Evolutionary conservation across 2,888 invertebrate species (phyloP).

Genomic region (Thymelicus sylvestris): DNA sequence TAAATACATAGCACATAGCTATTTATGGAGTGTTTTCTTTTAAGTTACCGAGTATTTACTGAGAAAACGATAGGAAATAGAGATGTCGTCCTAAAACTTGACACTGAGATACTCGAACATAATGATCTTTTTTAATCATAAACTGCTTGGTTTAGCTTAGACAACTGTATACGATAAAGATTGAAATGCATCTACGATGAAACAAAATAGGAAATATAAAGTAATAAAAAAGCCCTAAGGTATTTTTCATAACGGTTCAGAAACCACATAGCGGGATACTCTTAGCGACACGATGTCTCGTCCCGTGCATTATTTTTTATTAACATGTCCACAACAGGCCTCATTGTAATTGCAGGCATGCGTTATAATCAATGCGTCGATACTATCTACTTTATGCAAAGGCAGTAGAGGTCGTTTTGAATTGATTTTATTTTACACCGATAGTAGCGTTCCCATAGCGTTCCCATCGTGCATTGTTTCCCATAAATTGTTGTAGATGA

Average conservation of each 20-base stretch:
- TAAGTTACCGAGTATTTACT: too few relatives aligned
- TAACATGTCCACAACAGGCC: conserved; percentile 27
- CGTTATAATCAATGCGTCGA: conserved; percentile 24
- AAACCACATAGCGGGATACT: conserved; percentile 15
- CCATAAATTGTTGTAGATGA: conserved; percentile 36
- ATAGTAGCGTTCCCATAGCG: conserved; percentile 22
- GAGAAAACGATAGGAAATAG: too few relatives aligned
- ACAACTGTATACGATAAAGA: background rate
- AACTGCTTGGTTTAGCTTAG: background rate
- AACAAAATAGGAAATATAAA: background rate
- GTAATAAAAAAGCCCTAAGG: background rate
- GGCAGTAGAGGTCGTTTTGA: conserved; percentile 32
- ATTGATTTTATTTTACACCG: conserved; percentile 21
- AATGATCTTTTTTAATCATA: too few relatives aligned
- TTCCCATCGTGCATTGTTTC: conserved; percentile 33
- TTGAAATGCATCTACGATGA: background rate
- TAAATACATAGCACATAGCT: too few relatives aligned
- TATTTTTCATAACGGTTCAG: conserved; percentile 18
- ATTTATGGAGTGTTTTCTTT: too few relatives aligned
- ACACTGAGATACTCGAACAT: too few relatives aligned
- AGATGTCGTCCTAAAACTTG: too few relatives aligned
- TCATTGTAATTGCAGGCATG: conserved; percentile 35
- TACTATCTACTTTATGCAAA: conserved; percentile 30
- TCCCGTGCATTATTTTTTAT: conserved; percentile 27
- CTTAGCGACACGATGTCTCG: conserved; percentile 19